A percentile compares a stretch with the other conserved stretches of the same genome.
These are phyloP conservation scores for Dicyrtomina minuta DNA, from an alignment of 2,888 invertebrate genomes.

Conservation along the genomic window DNA sequence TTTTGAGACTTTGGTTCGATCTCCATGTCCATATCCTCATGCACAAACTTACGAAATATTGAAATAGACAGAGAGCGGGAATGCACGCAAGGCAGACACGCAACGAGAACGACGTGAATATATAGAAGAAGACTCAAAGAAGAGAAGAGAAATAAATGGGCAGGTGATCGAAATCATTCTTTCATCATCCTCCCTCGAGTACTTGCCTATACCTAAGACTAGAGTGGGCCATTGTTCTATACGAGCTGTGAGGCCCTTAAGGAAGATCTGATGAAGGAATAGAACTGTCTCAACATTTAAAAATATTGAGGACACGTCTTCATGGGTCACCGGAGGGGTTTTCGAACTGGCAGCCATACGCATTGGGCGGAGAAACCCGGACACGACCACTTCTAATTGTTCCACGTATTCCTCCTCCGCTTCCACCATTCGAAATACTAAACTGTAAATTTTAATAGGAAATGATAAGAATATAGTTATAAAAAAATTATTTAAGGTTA, in stretches of 20 bases:
- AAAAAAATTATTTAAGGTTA: not conserved
- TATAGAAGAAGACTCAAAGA: no score
- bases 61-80: no score
- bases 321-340: conserved; percentile 82
- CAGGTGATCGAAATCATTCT: conserved; percentile 45
- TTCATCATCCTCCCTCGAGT: conserved; percentile 39
- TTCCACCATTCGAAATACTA: conserved; percentile 89
- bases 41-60: conserved; percentile 43
- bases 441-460: conserved; percentile 60
- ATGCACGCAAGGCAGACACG: no score
- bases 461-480: not conserved
- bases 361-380: conserved; percentile 84
- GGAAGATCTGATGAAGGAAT: conserved; percentile 90
- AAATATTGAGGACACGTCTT: conserved; percentile 91
- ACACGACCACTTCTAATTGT: conserved; percentile 80
- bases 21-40: conserved; percentile 8
- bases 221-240: conserved; percentile 93
- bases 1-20: not conserved
- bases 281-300: conserved; percentile 82
- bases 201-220: conserved; percentile 67
- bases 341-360: conserved; percentile 83
- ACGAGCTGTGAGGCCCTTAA: conserved; percentile 85
- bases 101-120: no score
- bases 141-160: conserved; percentile 41
- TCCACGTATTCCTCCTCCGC: conserved; percentile 90